Conservation (phyloP, 2,797 vertebrate genomes). For the Xyrichtys novacula region DNA sequence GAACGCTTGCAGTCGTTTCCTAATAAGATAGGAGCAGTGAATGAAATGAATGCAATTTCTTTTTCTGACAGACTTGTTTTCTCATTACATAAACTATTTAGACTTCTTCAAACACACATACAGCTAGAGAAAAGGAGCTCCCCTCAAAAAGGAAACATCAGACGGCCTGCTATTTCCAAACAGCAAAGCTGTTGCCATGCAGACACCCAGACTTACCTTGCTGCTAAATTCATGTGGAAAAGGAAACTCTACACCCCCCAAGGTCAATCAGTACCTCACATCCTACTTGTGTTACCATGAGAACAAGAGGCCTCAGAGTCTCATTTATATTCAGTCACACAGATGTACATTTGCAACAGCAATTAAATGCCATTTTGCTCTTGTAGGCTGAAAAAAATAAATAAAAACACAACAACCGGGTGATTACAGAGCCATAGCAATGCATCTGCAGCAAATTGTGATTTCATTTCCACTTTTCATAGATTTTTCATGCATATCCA, state of each 20-base stretch:
- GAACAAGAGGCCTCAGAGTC: slow-evolving; percentile 76
- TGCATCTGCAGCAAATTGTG: slow-evolving; percentile 44
- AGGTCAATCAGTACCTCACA: slow-evolving; percentile 80
- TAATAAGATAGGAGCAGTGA: slow-evolving; percentile 66
- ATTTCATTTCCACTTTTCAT: slow-evolving; percentile 59
- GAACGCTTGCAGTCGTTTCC: slow-evolving; percentile 63
- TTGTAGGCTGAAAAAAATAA: slow-evolving; percentile 57
- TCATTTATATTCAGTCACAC: slow-evolving; percentile 83
- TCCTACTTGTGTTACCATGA: slow-evolving; percentile 83
- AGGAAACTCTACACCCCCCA: slow-evolving; percentile 63
- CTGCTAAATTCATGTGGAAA: slow-evolving; percentile 45
- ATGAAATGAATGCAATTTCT: slow-evolving; percentile 60
- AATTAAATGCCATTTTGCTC: slow-evolving; percentile 81
- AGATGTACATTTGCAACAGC: slow-evolving; percentile 78
- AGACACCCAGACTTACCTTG: slow-evolving; percentile 51
- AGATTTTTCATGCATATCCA: slow-evolving; percentile 51
- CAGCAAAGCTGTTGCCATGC: slow-evolving; percentile 2
- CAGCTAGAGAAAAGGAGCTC: slow-evolving; percentile 31
- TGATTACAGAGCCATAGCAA: slow-evolving; percentile 53
- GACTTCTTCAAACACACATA: slow-evolving; percentile 30
- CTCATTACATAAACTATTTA: slow-evolving; percentile 47
- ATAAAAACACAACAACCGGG: slow-evolving; percentile 26
- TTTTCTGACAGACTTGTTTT: slow-evolving; percentile 57
- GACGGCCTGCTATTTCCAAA: slow-evolving; percentile 23
- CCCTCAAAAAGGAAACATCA: slow-evolving; percentile 9